Percentiles rank a stretch among this genome's conserved stretches.
Evolutionary conservation across 2,113 vertebrate genomes (phyloP).

Genomic region (Catagonus wagneri): DNA sequence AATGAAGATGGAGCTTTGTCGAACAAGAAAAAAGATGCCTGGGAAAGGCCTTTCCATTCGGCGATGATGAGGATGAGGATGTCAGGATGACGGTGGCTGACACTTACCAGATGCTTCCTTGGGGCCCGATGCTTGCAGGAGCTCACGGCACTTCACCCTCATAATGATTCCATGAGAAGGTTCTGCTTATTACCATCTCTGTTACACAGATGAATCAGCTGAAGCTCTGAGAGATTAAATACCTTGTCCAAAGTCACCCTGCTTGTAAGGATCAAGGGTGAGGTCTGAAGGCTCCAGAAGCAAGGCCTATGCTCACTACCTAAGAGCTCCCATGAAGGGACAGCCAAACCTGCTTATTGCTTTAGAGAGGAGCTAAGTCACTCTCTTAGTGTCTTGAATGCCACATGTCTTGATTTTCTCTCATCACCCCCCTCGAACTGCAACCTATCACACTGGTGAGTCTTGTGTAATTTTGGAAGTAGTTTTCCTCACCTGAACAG

Average conservation of each 20-base stretch:
- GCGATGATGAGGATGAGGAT: neutral
- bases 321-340: no score
- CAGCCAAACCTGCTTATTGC: neutral
- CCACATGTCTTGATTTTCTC: neutral
- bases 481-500: neutral
- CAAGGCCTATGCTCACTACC: neutral
- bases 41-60: neutral
- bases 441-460: neutral
- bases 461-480: neutral
- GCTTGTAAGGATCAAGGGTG: neutral
- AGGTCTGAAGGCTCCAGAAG: neutral
- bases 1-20: neutral
- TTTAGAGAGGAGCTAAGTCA: neutral
- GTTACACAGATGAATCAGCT: neutral
- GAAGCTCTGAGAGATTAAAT: constrained; percentile 41
- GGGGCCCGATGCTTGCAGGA: neutral
- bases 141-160: neutral
- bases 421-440: neutral
- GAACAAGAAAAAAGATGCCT: neutral
- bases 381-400: neutral
- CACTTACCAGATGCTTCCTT: constrained; percentile 44
- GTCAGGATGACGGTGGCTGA: neutral
- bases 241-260: neutral
- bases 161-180: neutral
- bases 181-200: constrained; percentile 11